phyloP scores from a whole-genome alignment of 64 coral and sea anemone species.

The Actinia tenebrosa region DNA sequence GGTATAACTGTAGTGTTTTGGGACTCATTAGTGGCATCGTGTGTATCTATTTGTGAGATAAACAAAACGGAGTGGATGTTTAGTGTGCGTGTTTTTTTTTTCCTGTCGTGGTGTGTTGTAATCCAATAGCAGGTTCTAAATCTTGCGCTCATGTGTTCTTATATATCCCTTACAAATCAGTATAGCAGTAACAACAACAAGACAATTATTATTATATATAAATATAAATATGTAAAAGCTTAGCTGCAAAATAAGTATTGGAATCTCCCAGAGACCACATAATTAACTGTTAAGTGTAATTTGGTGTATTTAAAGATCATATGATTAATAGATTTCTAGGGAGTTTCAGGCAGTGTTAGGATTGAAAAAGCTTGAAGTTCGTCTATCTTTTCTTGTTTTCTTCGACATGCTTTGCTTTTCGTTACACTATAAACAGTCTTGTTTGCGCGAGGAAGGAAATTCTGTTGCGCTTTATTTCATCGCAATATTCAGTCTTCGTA shows the following conservation, averaged over 20 bases:
- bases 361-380: background rate
- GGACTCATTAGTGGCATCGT: background rate
- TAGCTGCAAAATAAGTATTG: constrained; percentile 4
- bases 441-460: background rate
- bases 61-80: background rate
- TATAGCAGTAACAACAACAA: constrained; percentile 2
- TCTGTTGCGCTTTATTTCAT: background rate
- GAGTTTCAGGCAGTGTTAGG: background rate
- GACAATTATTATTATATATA: background rate
- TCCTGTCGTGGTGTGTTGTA: background rate
- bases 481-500: background rate
- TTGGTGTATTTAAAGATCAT: constrained; percentile 10
- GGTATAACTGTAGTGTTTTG: background rate
- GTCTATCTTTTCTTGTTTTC: background rate
- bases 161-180: background rate
- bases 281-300: background rate
- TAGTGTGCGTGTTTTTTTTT: background rate
- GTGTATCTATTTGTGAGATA: background rate
- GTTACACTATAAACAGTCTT: background rate
- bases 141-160: background rate
- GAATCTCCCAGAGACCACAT: background rate
- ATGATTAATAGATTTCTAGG: background rate
- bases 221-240: constrained; percentile 6
- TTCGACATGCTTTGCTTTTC: background rate
- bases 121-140: background rate